A percentile compares a stretch with the other conserved stretches of the same genome.
Conservation (phyloP, 2,797 vertebrate genomes). For the Heliangelus exortis region DNA sequence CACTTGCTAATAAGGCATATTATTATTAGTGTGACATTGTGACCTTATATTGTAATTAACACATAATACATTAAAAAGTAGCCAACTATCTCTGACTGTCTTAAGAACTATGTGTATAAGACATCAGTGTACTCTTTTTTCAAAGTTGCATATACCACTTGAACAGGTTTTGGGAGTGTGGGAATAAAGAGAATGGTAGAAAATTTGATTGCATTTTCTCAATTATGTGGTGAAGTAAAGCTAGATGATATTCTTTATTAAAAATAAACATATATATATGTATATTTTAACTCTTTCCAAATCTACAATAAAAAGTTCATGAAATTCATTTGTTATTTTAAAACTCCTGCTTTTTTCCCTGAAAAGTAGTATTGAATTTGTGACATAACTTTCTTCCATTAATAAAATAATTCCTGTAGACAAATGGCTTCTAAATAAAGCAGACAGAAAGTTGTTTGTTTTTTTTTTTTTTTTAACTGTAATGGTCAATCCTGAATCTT, state of each 20-base stretch:
- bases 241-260: background rate
- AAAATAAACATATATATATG: too few species aligned
- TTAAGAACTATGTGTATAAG: background rate
- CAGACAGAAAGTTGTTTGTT: background rate
- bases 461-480: too few species aligned
- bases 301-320: background rate
- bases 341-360: fast-evolving
- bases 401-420: background rate
- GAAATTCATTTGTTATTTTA: background rate
- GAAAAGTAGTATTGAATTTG: background rate
- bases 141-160: background rate
- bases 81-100: background rate
- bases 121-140: background rate
- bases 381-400: background rate
- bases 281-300: background rate
- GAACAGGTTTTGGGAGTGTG: background rate
- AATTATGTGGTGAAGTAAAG: background rate
- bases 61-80: background rate
- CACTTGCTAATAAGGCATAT: background rate
- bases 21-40: background rate
- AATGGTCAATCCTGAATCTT: background rate
- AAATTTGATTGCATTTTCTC: background rate
- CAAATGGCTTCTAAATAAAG: background rate
- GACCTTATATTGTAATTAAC: background rate
- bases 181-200: background rate